A percentile compares a stretch with the other conserved stretches of the same genome.
Evolutionary conservation across 2,797 vertebrate genomes (phyloP).

Genomic region (Pipistrellus pipistrellus): DNA sequence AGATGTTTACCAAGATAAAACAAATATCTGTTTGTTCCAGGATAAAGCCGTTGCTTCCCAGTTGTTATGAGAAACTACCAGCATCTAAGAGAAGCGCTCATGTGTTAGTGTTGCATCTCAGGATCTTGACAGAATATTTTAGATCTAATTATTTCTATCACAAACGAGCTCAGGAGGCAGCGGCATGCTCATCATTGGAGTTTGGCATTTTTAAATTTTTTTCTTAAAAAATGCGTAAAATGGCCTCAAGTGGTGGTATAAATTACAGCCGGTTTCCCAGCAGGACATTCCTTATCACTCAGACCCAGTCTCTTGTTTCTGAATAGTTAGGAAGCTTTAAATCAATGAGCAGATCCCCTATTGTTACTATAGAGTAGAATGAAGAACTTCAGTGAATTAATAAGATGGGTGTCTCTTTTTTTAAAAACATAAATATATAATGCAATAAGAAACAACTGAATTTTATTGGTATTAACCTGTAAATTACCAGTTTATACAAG

Average conservation of each 20-base stretch:
- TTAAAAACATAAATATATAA: not conserved
- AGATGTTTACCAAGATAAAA: conserved; percentile 80
- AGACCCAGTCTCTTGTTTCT: not conserved
- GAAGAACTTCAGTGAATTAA: not conserved
- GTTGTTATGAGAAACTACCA: conserved; percentile 78
- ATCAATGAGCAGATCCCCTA: not conserved
- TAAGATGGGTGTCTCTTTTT: not conserved
- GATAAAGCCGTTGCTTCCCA: conserved; percentile 70
- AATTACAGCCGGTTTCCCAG: conserved; percentile 49
- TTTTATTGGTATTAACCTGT: not conserved
- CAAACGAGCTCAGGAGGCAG: conserved; percentile 79
- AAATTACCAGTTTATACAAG: not conserved
- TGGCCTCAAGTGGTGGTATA: conserved; percentile 18
- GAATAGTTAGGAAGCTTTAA: conserved; percentile 35
- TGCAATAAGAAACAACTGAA: not conserved
- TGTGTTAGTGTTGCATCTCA: conserved; percentile 71
- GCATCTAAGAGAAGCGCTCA: conserved; percentile 76
- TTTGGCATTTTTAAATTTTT: conserved; percentile 68
- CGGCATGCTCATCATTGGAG: conserved; percentile 73
- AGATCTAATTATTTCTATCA: conserved; percentile 85
- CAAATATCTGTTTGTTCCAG: conserved; percentile 81
- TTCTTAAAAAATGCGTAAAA: conserved; percentile 52
- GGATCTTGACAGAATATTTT: conserved; percentile 82
- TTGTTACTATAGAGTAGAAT: conserved; percentile 28
- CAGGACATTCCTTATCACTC: not conserved